phyloP scores from a whole-genome alignment of 2,888 invertebrate species.

The Melinopterus prodromus region DNA sequence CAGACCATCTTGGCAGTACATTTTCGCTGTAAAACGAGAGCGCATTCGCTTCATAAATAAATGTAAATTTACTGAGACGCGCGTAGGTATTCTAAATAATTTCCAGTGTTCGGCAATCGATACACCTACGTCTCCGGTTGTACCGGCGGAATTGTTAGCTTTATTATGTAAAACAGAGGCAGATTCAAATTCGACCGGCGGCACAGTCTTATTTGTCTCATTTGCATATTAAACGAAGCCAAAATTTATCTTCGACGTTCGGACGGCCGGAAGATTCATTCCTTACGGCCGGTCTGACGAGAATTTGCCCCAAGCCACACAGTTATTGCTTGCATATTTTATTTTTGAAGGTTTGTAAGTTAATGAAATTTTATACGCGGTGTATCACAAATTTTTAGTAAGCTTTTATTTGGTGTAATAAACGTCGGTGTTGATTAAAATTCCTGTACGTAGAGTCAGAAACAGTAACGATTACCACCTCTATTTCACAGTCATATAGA shows the following conservation, averaged over 20 bases:
- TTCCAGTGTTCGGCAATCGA: background rate
- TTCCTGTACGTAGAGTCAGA: no score
- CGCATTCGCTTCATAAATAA: background rate
- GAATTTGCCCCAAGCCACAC: background rate
- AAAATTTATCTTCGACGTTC: background rate
- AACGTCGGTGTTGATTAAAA: no score
- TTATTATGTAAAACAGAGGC: background rate
- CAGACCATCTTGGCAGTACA: background rate
- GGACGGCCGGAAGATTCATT: background rate
- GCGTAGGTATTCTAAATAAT: background rate
- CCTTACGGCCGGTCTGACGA: background rate
- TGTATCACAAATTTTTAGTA: no score
- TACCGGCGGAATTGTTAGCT: background rate
- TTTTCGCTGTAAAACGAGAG: background rate
- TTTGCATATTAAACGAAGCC: background rate
- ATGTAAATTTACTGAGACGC: background rate
- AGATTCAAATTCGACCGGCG: background rate
- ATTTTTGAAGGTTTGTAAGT: no score
- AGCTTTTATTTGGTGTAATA: no score
- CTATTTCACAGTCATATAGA: no score
- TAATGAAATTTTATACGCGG: no score
- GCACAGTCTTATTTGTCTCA: background rate
- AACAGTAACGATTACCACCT: no score
- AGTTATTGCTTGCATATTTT: background rate
- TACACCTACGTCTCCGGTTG: background rate